Percentiles rank a stretch among this genome's conserved stretches.
Conservation (phyloP, 2,888 invertebrate genomes). For the Tenthredo distinguenda region DNA sequence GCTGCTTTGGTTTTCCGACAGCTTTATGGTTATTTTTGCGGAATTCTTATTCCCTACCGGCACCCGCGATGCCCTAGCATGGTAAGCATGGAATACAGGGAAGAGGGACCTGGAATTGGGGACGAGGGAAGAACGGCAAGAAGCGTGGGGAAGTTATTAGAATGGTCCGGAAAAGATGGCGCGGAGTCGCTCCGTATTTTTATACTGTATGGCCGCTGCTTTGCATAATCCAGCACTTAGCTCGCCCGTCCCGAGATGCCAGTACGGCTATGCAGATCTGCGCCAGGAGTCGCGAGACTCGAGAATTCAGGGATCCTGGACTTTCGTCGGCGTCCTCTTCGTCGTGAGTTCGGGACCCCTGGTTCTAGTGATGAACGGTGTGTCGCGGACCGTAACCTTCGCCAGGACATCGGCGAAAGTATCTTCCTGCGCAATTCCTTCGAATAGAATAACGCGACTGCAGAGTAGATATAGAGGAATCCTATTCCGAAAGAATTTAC, state of each 20-base stretch:
- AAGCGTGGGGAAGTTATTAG: slow-evolving; percentile 76
- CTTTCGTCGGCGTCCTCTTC: slow-evolving; percentile 44
- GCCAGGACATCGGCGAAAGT: slow-evolving; percentile 49
- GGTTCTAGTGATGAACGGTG: slow-evolving; percentile 49
- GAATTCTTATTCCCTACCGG: slow-evolving; percentile 56
- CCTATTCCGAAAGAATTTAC: slow-evolving; percentile 33
- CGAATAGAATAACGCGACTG: slow-evolving; percentile 21
- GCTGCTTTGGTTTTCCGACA: slow-evolving; percentile 56
- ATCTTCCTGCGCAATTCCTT: slow-evolving; percentile 20
- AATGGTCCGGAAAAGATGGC: slow-evolving; percentile 79
- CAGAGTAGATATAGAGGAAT: slow-evolving; percentile 31
- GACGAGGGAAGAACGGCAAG: slow-evolving; percentile 62
- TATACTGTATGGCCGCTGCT: slow-evolving; percentile 78
- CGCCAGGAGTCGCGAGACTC: slow-evolving; percentile 45
- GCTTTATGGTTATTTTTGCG: slow-evolving; percentile 64
- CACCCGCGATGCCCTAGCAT: slow-evolving; percentile 18
- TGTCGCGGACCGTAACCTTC: slow-evolving; percentile 50
- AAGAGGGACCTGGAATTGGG: slow-evolving; percentile 40
- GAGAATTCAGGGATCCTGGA: slow-evolving; percentile 38
- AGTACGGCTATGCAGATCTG: slow-evolving; percentile 72
- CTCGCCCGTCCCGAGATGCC: slow-evolving; percentile 76
- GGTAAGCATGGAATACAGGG: slow-evolving; percentile 20
- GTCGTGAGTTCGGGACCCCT: slow-evolving; percentile 42
- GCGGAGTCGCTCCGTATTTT: slow-evolving; percentile 79
- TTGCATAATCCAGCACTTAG: slow-evolving; percentile 79